Evolutionary conservation across 2,888 invertebrate species (phyloP).

Genomic region (Temnothorax ravouxi): DNA sequence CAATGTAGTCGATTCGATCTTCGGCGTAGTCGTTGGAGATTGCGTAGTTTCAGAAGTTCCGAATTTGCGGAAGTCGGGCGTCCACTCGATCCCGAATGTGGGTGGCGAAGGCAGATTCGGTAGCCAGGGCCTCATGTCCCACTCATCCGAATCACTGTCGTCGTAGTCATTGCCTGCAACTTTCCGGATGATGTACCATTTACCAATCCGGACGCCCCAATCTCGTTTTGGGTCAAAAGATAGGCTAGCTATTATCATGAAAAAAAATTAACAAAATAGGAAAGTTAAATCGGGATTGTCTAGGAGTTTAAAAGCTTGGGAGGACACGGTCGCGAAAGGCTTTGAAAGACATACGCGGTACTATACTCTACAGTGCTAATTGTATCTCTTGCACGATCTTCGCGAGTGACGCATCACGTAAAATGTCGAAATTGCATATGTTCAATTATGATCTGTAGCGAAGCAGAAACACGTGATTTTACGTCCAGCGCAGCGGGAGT

Average conservation of each 20-base stretch:
- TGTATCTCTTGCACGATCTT: conserved; percentile 23
- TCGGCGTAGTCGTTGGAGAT: conserved; percentile 4
- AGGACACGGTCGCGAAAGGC: background rate
- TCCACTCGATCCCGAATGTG: conserved; percentile 18
- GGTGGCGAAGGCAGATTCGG: background rate
- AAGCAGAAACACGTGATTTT: conserved; percentile 49
- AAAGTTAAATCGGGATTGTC: background rate
- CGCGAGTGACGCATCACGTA: conserved; percentile 18
- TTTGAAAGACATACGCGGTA: background rate
- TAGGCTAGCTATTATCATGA: conserved; percentile 70
- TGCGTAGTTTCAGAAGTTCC: background rate
- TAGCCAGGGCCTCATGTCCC: conserved; percentile 12
- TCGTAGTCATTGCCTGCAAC: conserved; percentile 12
- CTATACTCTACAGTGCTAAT: background rate
- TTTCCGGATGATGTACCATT: conserved; percentile 80
- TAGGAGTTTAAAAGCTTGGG: background rate
- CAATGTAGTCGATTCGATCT: background rate
- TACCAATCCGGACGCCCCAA: conserved; percentile 79
- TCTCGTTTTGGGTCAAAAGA: conserved; percentile 76
- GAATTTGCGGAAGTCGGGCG: background rate
- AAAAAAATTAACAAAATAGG: conserved; percentile 11
- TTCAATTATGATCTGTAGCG: conserved; percentile 35
- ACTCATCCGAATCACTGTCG: conserved; percentile 51
- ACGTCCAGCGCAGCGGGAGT: background rate
- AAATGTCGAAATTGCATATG: conserved; percentile 27